Evolutionary conservation across 2,888 invertebrate species (phyloP).

Genomic region (Chrysopilus asiliformis): DNA sequence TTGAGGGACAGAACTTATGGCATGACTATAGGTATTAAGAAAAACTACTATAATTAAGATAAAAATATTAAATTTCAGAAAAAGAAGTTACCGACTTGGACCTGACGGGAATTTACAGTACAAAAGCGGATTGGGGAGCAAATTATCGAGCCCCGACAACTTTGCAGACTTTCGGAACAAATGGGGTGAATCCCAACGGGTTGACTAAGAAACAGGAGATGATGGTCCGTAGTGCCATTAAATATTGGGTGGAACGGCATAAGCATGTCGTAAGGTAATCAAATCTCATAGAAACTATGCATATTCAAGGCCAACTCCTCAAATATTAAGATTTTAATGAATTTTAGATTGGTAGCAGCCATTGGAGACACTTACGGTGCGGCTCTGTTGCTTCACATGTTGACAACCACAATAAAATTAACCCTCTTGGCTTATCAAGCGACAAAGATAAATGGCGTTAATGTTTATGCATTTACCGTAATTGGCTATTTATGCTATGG

Average conservation of each 20-base stretch:
- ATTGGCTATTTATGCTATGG: slow-evolving; percentile 69
- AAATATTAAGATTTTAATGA: too few relatives aligned
- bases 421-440: slow-evolving; percentile 77
- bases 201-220: slow-evolving; percentile 71
- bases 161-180: slow-evolving; percentile 47
- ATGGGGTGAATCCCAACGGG: slow-evolving; percentile 58
- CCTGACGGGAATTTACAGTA: slow-evolving; percentile 60
- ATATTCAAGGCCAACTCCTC: too few relatives aligned
- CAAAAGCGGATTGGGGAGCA: slow-evolving; percentile 64
- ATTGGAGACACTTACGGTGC: slow-evolving; percentile 75
- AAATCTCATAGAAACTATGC: too few relatives aligned
- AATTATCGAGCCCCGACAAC: slow-evolving; percentile 53
- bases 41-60: too few relatives aligned
- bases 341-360: slow-evolving; percentile 56
- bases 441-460: slow-evolving; percentile 66
- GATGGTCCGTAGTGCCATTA: slow-evolving; percentile 73
- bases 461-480: slow-evolving; percentile 65
- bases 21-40: too few relatives aligned
- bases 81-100: slow-evolving; percentile 49
- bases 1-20: too few relatives aligned
- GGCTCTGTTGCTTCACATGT: slow-evolving; percentile 72
- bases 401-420: slow-evolving; percentile 68
- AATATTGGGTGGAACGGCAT: slow-evolving; percentile 81
- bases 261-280: slow-evolving; percentile 74
- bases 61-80: slow-evolving; percentile 18